Conservation (phyloP, 2,797 vertebrate species). For the Chelon labrosus region DNA sequence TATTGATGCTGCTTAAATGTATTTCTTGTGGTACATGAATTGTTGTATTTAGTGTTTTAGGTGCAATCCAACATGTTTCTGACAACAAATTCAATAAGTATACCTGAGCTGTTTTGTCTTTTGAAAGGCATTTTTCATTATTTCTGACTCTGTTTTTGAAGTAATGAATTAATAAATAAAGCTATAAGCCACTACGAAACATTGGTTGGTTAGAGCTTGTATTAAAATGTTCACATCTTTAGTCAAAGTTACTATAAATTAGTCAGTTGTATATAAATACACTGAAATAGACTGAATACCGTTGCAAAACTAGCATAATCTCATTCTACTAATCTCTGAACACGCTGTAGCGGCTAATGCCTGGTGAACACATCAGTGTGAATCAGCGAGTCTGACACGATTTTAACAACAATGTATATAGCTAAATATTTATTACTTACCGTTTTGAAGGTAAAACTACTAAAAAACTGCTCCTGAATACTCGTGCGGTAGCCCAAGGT, state of each 20-base stretch:
- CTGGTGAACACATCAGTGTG: background rate
- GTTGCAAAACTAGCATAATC: background rate
- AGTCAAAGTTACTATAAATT: too few relatives aligned
- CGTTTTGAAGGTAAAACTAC: background rate
- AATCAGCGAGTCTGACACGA: background rate
- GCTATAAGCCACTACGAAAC: too few relatives aligned
- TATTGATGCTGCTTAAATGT: background rate
- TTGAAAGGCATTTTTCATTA: background rate
- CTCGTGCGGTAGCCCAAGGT: slow-evolving; percentile 24
- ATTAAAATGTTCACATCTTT: too few relatives aligned
- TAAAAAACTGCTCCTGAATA: background rate
- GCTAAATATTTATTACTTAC: background rate
- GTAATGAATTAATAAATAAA: background rate
- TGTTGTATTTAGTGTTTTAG: background rate
- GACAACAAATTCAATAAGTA: too few relatives aligned
- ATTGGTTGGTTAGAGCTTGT: too few relatives aligned
- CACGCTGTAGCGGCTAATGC: background rate
- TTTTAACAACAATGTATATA: background rate
- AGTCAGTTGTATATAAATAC: too few relatives aligned
- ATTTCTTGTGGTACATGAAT: background rate
- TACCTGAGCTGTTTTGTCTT: too few relatives aligned
- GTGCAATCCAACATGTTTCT: too few relatives aligned
- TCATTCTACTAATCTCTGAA: slow-evolving; percentile 33
- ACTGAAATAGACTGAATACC: too few relatives aligned
- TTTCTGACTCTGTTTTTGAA: background rate